A percentile compares a stretch with the other conserved stretches of the same genome.
These are phyloP conservation scores for Myiagra hebetior DNA, from an alignment of 2,113 vertebrate genomes.

Conservation along the genomic window DNA sequence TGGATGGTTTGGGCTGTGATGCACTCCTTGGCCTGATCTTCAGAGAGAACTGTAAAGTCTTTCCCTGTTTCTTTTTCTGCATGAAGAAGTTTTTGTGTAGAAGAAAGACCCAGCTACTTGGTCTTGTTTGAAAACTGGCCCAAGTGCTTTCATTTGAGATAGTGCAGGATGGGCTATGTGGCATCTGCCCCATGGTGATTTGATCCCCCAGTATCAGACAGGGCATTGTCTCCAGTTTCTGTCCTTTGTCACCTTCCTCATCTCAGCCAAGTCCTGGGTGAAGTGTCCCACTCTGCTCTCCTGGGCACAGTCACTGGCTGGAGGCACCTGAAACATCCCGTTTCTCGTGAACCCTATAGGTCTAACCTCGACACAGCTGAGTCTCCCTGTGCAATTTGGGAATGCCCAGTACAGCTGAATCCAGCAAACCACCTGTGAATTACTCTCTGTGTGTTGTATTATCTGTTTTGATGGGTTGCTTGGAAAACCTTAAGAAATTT, in stretches of 20 bases:
- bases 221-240: not conserved
- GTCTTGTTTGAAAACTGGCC: not conserved
- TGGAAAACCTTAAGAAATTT: not conserved
- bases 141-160: not conserved
- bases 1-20: not conserved
- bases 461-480: not conserved
- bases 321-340: not conserved
- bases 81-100: not conserved
- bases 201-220: no score
- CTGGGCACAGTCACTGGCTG: not conserved
- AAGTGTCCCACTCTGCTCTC: not conserved
- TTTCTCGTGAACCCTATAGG: not conserved
- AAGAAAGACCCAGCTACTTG: not conserved
- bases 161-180: not conserved
- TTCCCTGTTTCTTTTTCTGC: not conserved
- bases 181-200: not conserved
- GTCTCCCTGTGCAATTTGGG: not conserved
- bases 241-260: not conserved
- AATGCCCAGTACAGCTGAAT: not conserved
- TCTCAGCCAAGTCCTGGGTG: not conserved
- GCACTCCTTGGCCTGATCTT: not conserved
- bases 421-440: not conserved
- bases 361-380: rapidly evolving
- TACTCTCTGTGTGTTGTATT: not conserved
- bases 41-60: not conserved